Evolutionary conservation across 2,113 vertebrate genomes (phyloP), one percentile per base, ranked within the genome.

Genomic region (Tinamus guttatus): DNA sequence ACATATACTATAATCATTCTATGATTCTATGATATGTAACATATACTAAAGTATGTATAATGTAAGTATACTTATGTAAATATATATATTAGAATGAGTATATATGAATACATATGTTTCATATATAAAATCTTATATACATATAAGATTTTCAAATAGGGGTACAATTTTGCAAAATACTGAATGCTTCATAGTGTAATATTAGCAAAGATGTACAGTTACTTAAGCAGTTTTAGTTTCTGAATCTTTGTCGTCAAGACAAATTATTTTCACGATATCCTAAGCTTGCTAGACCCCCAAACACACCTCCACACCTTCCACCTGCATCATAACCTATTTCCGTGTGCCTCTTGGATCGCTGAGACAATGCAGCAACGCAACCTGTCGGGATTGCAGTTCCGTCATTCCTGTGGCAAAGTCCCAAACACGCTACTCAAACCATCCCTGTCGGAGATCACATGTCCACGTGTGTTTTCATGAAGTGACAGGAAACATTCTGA

Each of bases 351-450:
- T 62, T 88, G 86, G 32, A 36, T 13, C 11, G 22, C 74, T 81
- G 27, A 56, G 52, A 86, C 28, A 40, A 43, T 27, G 52, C 14
- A 58, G 30, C 25, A 56, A 38, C 5, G 22, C 14, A 78, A 7
- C 4, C 7, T 3, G 3, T 58, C 63, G 54, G 4, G 4, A 28
- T 79, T 84, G 85, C 51, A 20, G 30, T 16, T 22, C 34, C 59
- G 19, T 10, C 13, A 30, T 64, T 58, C 32, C 54, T 41, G 10
- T 8, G 45, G 34, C 1, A 2, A 85, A 87, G 47, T 6, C 43
- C 20, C 45, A 87, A 82, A 73, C 15, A n/a, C 0, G 0, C 7
- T 4, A 6, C 43, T 77, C 56, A 25, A 40, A 27, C 0, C 0
- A 10, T 73, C 5, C 7, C 43, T 51, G 4, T 10, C 54, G 74